These are phyloP conservation scores for Epirrhoe tristata DNA, from an alignment of 2,888 invertebrate species.

Conservation along the genomic window DNA sequence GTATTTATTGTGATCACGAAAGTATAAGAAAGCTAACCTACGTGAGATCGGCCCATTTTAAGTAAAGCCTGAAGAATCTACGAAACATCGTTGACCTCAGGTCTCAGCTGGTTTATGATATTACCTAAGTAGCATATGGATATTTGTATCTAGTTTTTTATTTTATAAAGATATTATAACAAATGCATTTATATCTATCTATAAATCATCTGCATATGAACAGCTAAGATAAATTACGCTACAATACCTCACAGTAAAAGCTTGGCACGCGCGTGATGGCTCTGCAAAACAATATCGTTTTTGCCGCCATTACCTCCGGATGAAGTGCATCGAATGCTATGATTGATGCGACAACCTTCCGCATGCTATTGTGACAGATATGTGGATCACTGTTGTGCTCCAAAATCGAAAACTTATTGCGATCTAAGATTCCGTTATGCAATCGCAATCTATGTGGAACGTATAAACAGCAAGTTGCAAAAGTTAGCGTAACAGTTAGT, in stretches of 20 bases:
- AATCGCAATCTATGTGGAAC: constrained; percentile 64
- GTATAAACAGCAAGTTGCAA: constrained; percentile 56
- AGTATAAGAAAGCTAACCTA: no score
- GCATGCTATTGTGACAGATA: constrained; percentile 61
- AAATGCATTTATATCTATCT: no score
- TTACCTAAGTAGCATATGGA: no score
- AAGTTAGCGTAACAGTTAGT: constrained; percentile 41
- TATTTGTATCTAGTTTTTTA: no score
- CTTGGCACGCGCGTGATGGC: constrained; percentile 37
- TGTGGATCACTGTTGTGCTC: constrained; percentile 45
- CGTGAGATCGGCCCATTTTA: no score
- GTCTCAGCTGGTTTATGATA: no score
- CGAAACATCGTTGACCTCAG: no score
- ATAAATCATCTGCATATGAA: background rate
- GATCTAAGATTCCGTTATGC: constrained; percentile 70
- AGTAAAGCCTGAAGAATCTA: no score
- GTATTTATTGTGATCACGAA: no score
- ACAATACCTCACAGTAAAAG: constrained; percentile 29
- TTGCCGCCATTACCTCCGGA: constrained; percentile 65
- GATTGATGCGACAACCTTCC: constrained; percentile 76
- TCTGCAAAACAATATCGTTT: constrained; percentile 52
- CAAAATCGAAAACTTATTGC: constrained; percentile 69
- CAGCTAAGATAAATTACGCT: constrained; percentile 6
- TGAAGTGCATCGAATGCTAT: constrained; percentile 65
- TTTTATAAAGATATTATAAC: no score